These are phyloP conservation scores for Agrotis segetum DNA, from an alignment of 2,888 invertebrate genomes.

Conservation along the genomic window DNA sequence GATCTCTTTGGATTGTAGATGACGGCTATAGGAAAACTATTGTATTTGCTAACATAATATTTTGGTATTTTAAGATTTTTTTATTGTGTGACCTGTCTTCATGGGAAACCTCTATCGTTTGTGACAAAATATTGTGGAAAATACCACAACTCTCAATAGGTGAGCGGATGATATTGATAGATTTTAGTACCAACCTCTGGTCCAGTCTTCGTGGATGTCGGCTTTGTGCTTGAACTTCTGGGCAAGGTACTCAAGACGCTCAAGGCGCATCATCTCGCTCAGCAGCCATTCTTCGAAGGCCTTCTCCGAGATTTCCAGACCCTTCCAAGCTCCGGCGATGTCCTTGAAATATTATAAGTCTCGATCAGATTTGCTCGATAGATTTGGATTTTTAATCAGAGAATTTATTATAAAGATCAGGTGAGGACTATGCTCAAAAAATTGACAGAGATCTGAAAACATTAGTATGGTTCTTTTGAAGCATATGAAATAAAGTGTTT, in stretches of 20 bases:
- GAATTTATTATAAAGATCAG: too few species aligned
- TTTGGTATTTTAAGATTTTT: not conserved
- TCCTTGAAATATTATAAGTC: conserved; percentile 90
- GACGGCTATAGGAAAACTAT: not conserved
- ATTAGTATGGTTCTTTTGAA: too few species aligned
- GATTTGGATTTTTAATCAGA: not conserved
- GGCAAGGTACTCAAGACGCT: conserved; percentile 99
- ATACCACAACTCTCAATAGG: not conserved
- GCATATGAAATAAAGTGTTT: too few species aligned
- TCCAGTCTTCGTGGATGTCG: conserved; percentile 99
- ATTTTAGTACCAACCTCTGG: conserved; percentile 91
- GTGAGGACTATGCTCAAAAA: not conserved
- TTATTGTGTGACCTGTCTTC: not conserved
- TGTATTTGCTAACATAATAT: not conserved
- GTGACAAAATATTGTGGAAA: not conserved
- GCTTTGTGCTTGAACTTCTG: conserved; percentile 99
- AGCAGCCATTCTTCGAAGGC: conserved; percentile 99
- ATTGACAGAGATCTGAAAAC: not conserved
- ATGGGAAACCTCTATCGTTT: not conserved
- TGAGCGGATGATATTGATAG: not conserved
- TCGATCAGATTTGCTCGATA: conserved; percentile 12
- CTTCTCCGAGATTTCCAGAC: conserved; percentile 99
- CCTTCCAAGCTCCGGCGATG: conserved; percentile 99
- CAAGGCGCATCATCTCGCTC: conserved; percentile 99
- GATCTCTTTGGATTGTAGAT: not conserved